Evolutionary conservation across 2,797 vertebrate genomes (phyloP).

Genomic region (Psittacula echo): DNA sequence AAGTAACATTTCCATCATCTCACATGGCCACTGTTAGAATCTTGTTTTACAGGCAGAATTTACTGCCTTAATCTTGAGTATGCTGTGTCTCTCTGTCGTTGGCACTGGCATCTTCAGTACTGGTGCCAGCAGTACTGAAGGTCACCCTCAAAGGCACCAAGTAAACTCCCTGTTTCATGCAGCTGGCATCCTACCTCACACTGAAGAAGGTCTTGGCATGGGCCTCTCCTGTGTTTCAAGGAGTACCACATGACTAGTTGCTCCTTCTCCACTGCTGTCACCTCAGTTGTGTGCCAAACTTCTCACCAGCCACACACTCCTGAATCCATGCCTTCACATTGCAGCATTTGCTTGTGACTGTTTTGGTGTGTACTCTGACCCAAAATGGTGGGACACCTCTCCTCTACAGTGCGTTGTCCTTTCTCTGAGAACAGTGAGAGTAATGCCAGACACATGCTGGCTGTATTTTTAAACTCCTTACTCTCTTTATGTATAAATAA

Average conservation of each 20-base stretch:
- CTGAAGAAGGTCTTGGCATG: background rate
- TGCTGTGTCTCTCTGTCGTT: background rate
- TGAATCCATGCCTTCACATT: background rate
- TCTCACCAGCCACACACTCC: rapidly evolving
- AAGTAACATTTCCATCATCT: background rate
- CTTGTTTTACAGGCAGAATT: background rate
- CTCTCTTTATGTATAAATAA: background rate
- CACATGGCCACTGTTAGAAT: background rate
- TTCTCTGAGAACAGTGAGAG: background rate
- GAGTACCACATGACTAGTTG: background rate
- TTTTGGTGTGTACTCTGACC: background rate
- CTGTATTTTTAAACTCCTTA: background rate
- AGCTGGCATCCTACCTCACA: background rate
- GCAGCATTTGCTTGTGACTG: background rate
- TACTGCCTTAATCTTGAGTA: background rate
- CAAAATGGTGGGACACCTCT: background rate
- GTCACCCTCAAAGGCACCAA: background rate
- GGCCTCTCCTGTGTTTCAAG: background rate
- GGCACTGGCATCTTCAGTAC: background rate
- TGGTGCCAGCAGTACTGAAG: background rate
- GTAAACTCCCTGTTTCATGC: background rate
- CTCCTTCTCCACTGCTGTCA: background rate
- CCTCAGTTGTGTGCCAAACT: rapidly evolving
- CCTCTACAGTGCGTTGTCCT: background rate
- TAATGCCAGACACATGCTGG: background rate